phyloP scores from a whole-genome alignment of 1,140 invertebrate species.

The Eciton burchellii region DNA sequence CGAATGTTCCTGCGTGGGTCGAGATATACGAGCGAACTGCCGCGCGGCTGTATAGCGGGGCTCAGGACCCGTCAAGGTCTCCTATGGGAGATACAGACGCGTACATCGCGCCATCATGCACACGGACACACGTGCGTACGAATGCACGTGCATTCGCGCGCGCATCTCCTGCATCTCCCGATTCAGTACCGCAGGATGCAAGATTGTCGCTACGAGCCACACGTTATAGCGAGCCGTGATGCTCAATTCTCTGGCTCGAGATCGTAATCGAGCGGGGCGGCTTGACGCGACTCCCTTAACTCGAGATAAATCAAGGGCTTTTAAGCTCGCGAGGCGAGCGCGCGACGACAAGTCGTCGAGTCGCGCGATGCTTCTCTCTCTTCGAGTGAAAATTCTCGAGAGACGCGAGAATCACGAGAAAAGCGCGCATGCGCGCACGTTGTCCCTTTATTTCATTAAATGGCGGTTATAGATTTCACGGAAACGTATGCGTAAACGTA shows the following conservation, averaged over 20 bases:
- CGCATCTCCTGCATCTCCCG: constrained; percentile 12
- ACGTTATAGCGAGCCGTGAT: constrained; percentile 43
- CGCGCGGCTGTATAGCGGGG: constrained; percentile 5
- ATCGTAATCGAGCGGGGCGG: constrained; percentile 21
- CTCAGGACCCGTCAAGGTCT: constrained; percentile 59
- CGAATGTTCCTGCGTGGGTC: constrained; percentile 66
- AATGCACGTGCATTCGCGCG: not conserved
- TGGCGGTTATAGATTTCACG: too few relatives aligned
- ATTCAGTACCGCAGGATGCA: constrained; percentile 38
- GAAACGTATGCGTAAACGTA: too few relatives aligned
- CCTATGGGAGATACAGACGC: constrained; percentile 23
- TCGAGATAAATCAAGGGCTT: constrained; percentile 18
- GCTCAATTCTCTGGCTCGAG: constrained; percentile 37
- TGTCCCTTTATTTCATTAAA: too few relatives aligned
- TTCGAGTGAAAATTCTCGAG: too few relatives aligned
- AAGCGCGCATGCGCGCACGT: too few relatives aligned
- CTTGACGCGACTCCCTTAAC: constrained; percentile 20
- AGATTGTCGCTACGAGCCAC: constrained; percentile 58
- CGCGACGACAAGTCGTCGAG: not conserved
- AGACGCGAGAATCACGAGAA: too few relatives aligned
- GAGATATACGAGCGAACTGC: constrained; percentile 64
- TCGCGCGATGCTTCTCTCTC: not conserved
- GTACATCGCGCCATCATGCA: constrained; percentile 15
- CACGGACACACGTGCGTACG: not conserved
- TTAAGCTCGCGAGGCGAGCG: not conserved